phyloP scores from a whole-genome alignment of 2,113 vertebrate species.

The Ivindomyrus marchei region DNA sequence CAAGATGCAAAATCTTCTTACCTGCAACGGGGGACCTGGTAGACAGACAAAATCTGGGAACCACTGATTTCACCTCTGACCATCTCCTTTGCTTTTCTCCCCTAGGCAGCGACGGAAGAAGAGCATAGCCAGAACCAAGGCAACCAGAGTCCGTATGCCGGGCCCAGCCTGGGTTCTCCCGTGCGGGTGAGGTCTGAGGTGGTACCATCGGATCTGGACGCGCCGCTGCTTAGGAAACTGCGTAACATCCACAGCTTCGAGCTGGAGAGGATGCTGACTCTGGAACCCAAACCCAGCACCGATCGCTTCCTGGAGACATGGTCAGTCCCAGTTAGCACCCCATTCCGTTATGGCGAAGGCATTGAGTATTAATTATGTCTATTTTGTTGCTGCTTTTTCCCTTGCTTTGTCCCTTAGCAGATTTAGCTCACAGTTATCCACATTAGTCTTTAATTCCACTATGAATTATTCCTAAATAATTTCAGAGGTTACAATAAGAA shows the following conservation, averaged over 20 bases:
- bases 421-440: conserved; percentile 22
- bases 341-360: neutral
- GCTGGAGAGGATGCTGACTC: conserved; percentile 74
- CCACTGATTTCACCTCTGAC: neutral
- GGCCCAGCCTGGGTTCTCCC: conserved; percentile 79
- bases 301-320: conserved; percentile 83
- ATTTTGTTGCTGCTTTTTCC: neutral
- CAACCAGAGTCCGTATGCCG: conserved; percentile 70
- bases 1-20: neutral
- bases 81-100: neutral
- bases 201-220: conserved; percentile 73
- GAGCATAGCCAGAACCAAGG: conserved; percentile 80
- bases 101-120: conserved; percentile 77
- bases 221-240: conserved; percentile 80
- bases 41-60: neutral
- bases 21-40: neutral
- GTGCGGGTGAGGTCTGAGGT: conserved; percentile 77
- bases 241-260: conserved; percentile 94
- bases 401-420: conserved; percentile 28
- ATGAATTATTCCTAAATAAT: neutral
- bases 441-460: neutral
- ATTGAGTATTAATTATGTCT: neutral
- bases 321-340: conserved; percentile 47
- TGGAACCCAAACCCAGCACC: conserved; percentile 82
- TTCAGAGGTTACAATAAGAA: neutral